These are phyloP conservation scores for Gambusia yucatana DNA, from an alignment of 2,797 vertebrate species.

Conservation along the genomic window DNA sequence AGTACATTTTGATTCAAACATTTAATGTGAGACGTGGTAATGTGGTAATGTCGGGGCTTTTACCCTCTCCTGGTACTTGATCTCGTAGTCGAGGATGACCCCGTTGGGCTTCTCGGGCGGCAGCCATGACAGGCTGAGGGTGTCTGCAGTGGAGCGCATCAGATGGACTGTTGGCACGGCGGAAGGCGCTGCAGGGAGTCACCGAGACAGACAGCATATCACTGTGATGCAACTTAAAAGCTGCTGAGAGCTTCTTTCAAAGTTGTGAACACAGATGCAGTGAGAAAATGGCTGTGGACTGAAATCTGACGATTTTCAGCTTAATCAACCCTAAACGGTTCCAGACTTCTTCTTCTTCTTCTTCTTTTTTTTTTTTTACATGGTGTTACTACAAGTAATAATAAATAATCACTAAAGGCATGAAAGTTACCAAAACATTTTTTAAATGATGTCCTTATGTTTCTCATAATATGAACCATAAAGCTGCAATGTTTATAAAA, in stretches of 20 bases:
- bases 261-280: not conserved
- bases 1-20: slow-evolving; percentile 1
- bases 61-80: slow-evolving; percentile 98
- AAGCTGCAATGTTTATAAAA: not conserved
- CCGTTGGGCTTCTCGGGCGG: slow-evolving; percentile 96
- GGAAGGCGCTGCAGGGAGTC: slow-evolving; percentile 84
- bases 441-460: not conserved
- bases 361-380: not conserved
- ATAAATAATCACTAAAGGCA: not conserved
- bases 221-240: slow-evolving; percentile 1
- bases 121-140: slow-evolving; percentile 94
- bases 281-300: not conserved
- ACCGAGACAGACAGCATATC: slow-evolving; percentile 22
- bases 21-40: slow-evolving; percentile 5
- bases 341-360: not conserved
- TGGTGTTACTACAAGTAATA: not conserved
- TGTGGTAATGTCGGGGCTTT: slow-evolving; percentile 44
- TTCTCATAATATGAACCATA: not conserved
- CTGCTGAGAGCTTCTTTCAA: not conserved
- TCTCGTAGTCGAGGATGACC: slow-evolving; percentile 98
- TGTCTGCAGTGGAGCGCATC: slow-evolving; percentile 92
- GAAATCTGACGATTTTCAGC: not conserved
- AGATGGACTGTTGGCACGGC: slow-evolving; percentile 93
- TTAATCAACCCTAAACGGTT: not conserved
- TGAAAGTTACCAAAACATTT: not conserved